Base-by-base conservation (phyloP, 2,888 invertebrate species). In the Cephus runcator region DNA sequence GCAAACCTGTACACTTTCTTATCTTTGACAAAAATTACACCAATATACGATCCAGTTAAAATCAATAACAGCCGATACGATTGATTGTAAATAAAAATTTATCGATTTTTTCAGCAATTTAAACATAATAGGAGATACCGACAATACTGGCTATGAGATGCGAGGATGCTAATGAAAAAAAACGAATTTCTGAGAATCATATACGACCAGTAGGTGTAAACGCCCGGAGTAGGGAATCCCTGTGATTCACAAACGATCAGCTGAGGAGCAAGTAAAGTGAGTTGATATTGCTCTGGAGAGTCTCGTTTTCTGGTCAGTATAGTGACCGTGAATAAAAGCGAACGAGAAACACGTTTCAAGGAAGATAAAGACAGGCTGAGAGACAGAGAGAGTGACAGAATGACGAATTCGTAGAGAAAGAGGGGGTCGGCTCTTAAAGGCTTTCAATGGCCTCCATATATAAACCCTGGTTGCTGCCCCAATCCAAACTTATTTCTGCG, bases 401-500 rank as follows among this genome's bases (percentile, higher is more conserved):
- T 71, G 34, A 71, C 71, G 71, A 34, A 71, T 30, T 34, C 9
- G 6, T 23, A 30, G 11, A 33, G 71, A 56, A 56, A 71, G 74
- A 74, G 74, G 36, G 74, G 74, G 74, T 34, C 74, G 35, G 35
- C 74, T n/a, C n/a, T 35, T 35, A 74, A 74, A 35, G 74, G 74
- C 35, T 74, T 74, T 34, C 74, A 30, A 30, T 78, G 75, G 71
- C 69, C 75, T 36, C 75, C 33, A 73, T 76, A 76, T 79, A 79
- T 79, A 79, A 79, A 33, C 73, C 71, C 56, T 34, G 69, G 68
- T 75, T 69, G 73, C 69, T 73, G 74, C 34, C 36, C 40, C 73
- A 34, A 79, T 76, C 76, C 56, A 33, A 79, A 73, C 76, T 79
- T 76, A 79, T 75, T 79, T 73, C 56, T 73, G 34, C 69, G 73